phyloP scores from a whole-genome alignment of 2,113 vertebrate species.

The Vanacampus margaritifer region DNA sequence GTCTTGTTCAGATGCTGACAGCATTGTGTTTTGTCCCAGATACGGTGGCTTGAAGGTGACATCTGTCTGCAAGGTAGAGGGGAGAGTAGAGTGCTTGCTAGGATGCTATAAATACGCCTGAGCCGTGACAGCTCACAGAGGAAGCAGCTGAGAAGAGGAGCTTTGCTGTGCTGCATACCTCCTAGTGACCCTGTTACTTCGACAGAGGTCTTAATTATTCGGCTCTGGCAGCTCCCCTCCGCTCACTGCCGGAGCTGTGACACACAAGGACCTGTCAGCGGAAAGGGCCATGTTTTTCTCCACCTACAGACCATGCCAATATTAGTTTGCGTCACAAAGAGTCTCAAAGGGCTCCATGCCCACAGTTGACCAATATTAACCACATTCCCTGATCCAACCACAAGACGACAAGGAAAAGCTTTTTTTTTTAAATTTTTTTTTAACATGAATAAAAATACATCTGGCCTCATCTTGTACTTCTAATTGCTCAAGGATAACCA shows the following conservation, averaged over 20 bases:
- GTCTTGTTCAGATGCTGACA: conserved; percentile 63
- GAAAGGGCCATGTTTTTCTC: conserved; percentile 25
- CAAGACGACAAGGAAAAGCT: too few species aligned
- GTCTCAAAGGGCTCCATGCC: too few species aligned
- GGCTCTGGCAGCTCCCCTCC: conserved; percentile 64
- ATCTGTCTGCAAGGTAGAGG: conserved; percentile 64
- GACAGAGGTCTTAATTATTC: conserved; percentile 77
- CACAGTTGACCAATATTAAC: too few species aligned
- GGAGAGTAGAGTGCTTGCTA: conserved; percentile 41
- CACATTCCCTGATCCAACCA: too few species aligned
- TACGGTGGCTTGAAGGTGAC: conserved; percentile 73
- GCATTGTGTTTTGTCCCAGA: conserved; percentile 62
- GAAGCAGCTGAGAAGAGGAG: conserved; percentile 75
- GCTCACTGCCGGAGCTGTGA: conserved; percentile 51
- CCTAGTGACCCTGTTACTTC: conserved; percentile 73
- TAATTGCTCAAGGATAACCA: too few species aligned
- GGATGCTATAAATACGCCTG: conserved; percentile 69
- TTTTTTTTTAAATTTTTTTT: too few species aligned
- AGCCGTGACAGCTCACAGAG: conserved; percentile 66
- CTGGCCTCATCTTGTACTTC: too few species aligned
- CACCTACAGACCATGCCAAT: conserved; percentile 36
- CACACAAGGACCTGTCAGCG: conserved; percentile 43
- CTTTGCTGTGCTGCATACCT: conserved; percentile 69
- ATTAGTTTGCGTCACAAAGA: too few species aligned
- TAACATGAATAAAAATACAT: too few species aligned